Percentiles rank a stretch among this genome's conserved stretches.
Conservation (phyloP, 92 coral and sea anemone species). For the Virgularia gustaviana region DNA sequence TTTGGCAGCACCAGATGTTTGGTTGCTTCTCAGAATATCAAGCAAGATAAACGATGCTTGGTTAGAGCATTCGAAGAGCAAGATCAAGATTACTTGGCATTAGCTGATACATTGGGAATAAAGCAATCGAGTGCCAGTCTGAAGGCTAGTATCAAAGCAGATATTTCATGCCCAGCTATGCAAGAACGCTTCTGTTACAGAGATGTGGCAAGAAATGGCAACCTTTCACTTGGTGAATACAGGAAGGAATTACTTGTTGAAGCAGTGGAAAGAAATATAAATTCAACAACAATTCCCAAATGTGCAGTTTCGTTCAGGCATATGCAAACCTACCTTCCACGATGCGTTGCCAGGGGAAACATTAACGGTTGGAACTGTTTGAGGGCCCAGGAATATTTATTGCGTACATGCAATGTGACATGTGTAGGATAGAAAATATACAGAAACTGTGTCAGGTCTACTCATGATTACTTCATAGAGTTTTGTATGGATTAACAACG, state of each 20-base stretch:
- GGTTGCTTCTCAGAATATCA: too few species aligned
- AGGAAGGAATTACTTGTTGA: not conserved
- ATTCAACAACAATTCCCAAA: not conserved
- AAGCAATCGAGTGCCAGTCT: not conserved
- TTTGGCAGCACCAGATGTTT: too few species aligned
- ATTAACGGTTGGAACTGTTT: not conserved
- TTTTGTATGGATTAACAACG: too few species aligned
- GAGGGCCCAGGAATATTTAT: too few species aligned
- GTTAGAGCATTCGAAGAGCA: not conserved
- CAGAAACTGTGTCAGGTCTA: too few species aligned
- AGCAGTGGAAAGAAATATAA: not conserved
- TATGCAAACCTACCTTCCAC: slow-evolving; percentile 1
- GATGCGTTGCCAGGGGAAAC: not conserved
- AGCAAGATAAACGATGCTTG: not conserved
- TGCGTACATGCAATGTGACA: too few species aligned
- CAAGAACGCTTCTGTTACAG: not conserved
- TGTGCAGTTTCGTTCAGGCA: slow-evolving; percentile 1
- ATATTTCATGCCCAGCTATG: not conserved
- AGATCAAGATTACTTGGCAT: not conserved
- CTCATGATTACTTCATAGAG: too few species aligned
- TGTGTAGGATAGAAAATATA: too few species aligned
- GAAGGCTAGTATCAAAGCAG: not conserved
- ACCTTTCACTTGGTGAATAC: slow-evolving; percentile 2
- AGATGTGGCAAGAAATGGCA: not conserved
- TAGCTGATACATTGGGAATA: not conserved